phyloP scores from a whole-genome alignment of 2,113 vertebrate species.

The Pterocles orientalis region DNA sequence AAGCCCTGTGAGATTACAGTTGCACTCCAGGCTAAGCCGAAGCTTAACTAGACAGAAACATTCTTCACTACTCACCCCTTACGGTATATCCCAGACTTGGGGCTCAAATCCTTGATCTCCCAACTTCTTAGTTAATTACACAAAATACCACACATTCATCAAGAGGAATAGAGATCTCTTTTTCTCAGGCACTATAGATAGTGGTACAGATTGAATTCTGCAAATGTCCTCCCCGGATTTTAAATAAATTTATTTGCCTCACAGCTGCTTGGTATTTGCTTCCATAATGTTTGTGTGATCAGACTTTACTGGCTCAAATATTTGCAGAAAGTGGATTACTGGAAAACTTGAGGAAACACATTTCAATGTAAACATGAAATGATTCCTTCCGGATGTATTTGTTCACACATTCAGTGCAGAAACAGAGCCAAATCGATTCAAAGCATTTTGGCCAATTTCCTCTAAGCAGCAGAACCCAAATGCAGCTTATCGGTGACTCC shows the following conservation, averaged over 20 bases:
- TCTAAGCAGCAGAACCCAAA: background rate
- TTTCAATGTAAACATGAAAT: background rate
- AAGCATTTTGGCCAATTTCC: background rate
- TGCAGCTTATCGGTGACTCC: background rate
- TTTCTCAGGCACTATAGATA: background rate
- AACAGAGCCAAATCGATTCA: background rate
- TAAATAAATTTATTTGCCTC: background rate
- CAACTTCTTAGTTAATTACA: background rate
- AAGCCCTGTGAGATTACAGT: background rate
- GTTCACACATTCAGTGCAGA: background rate
- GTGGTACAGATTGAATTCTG: background rate
- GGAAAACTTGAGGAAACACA: slow-evolving; percentile 6
- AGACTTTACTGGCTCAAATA: slow-evolving; percentile 28
- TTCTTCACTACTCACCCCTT: background rate
- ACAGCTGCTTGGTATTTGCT: background rate
- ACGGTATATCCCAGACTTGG: background rate
- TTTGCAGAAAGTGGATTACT: slow-evolving; percentile 18
- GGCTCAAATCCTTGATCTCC: background rate
- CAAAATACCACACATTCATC: background rate
- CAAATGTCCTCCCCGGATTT: background rate
- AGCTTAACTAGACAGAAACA: background rate
- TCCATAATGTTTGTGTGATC: background rate
- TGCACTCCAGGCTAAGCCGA: background rate
- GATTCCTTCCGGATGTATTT: background rate
- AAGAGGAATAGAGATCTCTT: background rate